Evolutionary conservation across 2,888 invertebrate species (phyloP).

Genomic region (Dendrolimus pini): DNA sequence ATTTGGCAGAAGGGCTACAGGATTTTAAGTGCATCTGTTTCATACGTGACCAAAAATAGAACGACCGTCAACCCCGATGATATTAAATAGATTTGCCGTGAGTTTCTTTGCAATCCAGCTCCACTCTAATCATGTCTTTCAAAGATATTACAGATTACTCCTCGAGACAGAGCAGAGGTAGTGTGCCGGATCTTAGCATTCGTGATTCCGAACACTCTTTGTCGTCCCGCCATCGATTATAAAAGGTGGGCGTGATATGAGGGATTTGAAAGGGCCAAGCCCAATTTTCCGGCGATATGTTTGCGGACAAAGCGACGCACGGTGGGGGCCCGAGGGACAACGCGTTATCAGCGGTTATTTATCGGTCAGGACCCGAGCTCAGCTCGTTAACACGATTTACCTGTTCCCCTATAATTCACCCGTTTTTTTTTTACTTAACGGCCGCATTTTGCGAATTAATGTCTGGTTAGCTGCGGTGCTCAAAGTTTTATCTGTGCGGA

Average conservation of each 20-base stretch:
- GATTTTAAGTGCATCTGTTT: no score
- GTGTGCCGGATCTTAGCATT: no score
- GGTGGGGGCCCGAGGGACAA: constrained; percentile 17
- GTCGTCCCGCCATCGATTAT: no score
- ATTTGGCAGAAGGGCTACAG: no score
- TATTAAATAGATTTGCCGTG: no score
- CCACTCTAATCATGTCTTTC: no score
- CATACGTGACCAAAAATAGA: no score
- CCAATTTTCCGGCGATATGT: constrained; percentile 46
- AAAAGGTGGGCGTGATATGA: background rate
- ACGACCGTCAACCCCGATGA: no score
- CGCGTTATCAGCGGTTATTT: constrained; percentile 50
- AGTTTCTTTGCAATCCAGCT: no score
- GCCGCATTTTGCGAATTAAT: constrained; percentile 47
- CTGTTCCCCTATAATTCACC: constrained; percentile 53
- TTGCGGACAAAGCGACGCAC: constrained; percentile 31
- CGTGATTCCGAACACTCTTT: no score
- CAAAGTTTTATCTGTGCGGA: background rate
- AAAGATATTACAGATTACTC: no score
- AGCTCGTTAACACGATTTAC: constrained; percentile 57
- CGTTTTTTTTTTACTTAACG: constrained; percentile 47
- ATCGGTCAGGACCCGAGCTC: constrained; percentile 30
- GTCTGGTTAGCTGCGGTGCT: constrained; percentile 14
- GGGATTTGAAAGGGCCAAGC: background rate
- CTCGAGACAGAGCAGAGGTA: no score